Percentiles rank a stretch among this genome's conserved stretches.
Conservation (phyloP, 2,113 vertebrate species). For the Mesoclemmys tuberculata region DNA sequence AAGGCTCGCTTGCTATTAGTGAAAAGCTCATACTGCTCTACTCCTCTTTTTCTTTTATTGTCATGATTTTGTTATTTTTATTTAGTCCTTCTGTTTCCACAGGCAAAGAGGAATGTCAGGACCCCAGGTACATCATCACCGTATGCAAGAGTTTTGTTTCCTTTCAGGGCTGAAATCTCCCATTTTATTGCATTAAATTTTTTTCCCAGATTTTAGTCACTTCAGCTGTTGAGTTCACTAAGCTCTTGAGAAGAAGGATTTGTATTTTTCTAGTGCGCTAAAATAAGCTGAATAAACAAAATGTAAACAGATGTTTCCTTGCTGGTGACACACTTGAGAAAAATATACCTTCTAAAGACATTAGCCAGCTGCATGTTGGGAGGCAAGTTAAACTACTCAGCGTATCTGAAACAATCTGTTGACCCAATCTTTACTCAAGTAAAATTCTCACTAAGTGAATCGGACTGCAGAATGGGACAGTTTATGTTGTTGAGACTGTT, state of each 20-base stretch:
- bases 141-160: neutral
- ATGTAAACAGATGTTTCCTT: slow-evolving; percentile 66
- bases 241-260: slow-evolving; percentile 46
- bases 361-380: slow-evolving; percentile 39
- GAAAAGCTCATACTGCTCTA: neutral
- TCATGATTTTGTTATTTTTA: neutral
- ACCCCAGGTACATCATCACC: neutral
- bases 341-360: neutral
- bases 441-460: slow-evolving; percentile 2
- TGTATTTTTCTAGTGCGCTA: slow-evolving; percentile 42
- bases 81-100: neutral
- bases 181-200: neutral
- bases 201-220: neutral
- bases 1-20: fast-evolving
- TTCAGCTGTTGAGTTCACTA: slow-evolving; percentile 30
- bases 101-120: neutral
- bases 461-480: neutral
- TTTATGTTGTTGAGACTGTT: slow-evolving; percentile 3
- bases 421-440: neutral
- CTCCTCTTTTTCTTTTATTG: neutral
- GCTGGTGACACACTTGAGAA: slow-evolving; percentile 12
- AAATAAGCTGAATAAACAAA: slow-evolving; percentile 62
- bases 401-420: neutral
- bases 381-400: neutral
- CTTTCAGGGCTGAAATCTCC: neutral